These are phyloP conservation scores for Pelodiscus sinensis DNA, from an alignment of 2,113 vertebrate species.

Conservation along the genomic window DNA sequence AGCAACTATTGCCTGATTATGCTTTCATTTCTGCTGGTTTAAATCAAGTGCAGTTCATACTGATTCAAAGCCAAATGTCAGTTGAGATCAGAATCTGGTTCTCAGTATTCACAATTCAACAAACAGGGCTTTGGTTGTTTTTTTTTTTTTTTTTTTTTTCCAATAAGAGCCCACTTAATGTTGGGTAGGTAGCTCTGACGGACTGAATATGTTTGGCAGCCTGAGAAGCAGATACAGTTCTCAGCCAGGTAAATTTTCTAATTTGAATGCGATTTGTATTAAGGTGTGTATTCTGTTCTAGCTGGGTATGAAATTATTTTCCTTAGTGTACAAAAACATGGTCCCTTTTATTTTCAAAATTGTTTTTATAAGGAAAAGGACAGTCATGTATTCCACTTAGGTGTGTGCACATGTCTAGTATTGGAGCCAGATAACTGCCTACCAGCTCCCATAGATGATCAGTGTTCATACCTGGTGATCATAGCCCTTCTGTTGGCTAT, in stretches of 20 bases:
- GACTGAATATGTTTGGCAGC: not conserved
- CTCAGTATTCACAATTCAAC: not conserved
- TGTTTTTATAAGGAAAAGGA: not conserved
- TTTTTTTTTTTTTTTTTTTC: not conserved
- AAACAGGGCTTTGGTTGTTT: not conserved
- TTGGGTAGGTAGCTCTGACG: not conserved
- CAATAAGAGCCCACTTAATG: not conserved
- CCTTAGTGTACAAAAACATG: not conserved
- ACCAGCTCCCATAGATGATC: not conserved
- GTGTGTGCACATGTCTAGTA: not conserved
- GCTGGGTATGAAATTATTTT: not conserved
- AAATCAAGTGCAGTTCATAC: not conserved
- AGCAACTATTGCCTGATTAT: not conserved
- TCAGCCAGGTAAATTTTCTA: not conserved
- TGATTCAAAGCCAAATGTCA: too few species aligned
- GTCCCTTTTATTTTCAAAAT: not conserved
- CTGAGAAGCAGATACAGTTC: not conserved
- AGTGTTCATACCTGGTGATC: not conserved
- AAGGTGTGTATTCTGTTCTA: not conserved
- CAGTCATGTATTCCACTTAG: not conserved
- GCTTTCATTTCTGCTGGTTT: not conserved
- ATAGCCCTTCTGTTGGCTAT: too few species aligned
- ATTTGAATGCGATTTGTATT: not conserved
- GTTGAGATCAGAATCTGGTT: not conserved
- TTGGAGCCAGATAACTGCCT: not conserved